Percentiles rank a stretch among this genome's conserved stretches.
Evolutionary conservation across 2,113 vertebrate species (phyloP).

Genomic region (Colinus virginianus): DNA sequence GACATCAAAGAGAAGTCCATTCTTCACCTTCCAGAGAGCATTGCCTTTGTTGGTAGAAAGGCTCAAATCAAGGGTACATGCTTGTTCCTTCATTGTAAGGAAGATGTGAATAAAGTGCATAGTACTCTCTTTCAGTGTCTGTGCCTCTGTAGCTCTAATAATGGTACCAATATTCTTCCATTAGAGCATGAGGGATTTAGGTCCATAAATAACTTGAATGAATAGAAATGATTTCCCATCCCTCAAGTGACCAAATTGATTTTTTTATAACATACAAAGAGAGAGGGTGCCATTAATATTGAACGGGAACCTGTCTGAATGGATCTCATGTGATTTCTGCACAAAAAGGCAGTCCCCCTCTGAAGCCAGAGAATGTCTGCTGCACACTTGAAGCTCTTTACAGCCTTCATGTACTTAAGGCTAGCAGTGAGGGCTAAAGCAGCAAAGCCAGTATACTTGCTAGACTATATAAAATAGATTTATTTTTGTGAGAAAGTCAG

Average conservation of each 20-base stretch:
- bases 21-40: background rate
- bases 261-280: constrained; percentile 30
- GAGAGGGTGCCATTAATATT: constrained; percentile 17
- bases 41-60: background rate
- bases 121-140: background rate
- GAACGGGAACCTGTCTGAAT: background rate
- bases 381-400: background rate
- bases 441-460: background rate
- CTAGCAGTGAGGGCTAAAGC: background rate
- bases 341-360: background rate
- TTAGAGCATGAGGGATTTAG: background rate
- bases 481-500: background rate
- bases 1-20: background rate
- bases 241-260: constrained; percentile 35
- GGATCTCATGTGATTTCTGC: constrained; percentile 12
- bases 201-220: constrained; percentile 43
- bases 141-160: constrained; percentile 30
- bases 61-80: background rate
- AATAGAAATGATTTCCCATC: constrained; percentile 7
- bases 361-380: background rate
- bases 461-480: constrained; percentile 16
- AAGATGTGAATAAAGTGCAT: background rate
- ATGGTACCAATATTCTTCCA: background rate
- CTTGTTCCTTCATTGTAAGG: background rate
- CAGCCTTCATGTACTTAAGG: background rate